phyloP scores from a whole-genome alignment of 1,140 invertebrate species.

The Cheumatopsyche charites region DNA sequence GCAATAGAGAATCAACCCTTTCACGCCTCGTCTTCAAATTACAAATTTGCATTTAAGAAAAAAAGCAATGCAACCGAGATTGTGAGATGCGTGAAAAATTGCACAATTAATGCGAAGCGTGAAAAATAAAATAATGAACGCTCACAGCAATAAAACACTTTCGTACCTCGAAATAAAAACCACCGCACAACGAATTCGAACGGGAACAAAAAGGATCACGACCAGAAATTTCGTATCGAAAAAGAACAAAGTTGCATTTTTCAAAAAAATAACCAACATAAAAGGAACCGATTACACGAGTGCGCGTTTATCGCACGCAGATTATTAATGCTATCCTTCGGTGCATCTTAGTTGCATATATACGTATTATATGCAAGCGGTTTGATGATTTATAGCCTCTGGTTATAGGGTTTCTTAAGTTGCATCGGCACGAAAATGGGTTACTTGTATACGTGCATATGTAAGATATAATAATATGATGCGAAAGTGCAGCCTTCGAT shows the following conservation, averaged over 20 bases:
- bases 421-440: constrained; percentile 3
- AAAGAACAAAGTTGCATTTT: neutral
- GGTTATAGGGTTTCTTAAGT: constrained; percentile 14
- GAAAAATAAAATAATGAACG: no score
- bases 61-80: no score
- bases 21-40: neutral
- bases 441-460: constrained; percentile 4
- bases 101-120: no score
- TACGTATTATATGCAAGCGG: neutral
- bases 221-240: neutral
- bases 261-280: neutral
- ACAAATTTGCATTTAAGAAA: neutral
- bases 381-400: neutral
- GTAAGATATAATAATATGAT: neutral
- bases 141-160: no score
- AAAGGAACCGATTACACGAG: constrained; percentile 21
- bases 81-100: constrained; percentile 14
- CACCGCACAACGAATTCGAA: neutral
- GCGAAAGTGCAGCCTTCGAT: neutral
- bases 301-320: constrained; percentile 18
- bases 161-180: neutral
- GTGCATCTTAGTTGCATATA: constrained; percentile 11
- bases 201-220: neutral
- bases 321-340: constrained; percentile 28
- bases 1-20: constrained; percentile 4